phyloP scores from a whole-genome alignment of 2,113 vertebrate species.

The Vidua macroura region DNA sequence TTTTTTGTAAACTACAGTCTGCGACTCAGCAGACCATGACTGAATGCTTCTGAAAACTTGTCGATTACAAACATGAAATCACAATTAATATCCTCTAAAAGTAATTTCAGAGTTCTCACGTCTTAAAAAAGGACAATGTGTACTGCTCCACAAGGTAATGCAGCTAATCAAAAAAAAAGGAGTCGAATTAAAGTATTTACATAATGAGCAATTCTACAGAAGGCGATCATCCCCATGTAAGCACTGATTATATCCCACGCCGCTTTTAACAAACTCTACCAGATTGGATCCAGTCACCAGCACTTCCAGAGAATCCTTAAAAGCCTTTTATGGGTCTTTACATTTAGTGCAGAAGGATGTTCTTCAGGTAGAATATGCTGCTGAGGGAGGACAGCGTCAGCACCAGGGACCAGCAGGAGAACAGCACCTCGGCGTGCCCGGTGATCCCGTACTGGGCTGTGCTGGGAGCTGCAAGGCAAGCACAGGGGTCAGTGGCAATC shows the following conservation, averaged over 20 bases:
- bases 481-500: slow-evolving; percentile 21
- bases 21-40: slow-evolving; percentile 79
- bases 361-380: slow-evolving; percentile 91
- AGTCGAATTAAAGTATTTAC: slow-evolving; percentile 93
- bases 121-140: slow-evolving; percentile 86
- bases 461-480: slow-evolving; percentile 89
- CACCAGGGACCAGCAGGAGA: slow-evolving; percentile 93
- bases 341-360: slow-evolving; percentile 87
- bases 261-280: slow-evolving; percentile 88
- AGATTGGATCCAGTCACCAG: slow-evolving; percentile 92
- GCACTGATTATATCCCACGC: slow-evolving; percentile 89
- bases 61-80: slow-evolving; percentile 88
- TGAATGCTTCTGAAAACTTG: slow-evolving; percentile 83
- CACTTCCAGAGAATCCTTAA: slow-evolving; percentile 88
- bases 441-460: slow-evolving; percentile 93
- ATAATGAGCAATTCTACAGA: slow-evolving; percentile 90
- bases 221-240: slow-evolving; percentile 83
- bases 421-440: slow-evolving; percentile 85
- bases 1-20: slow-evolving; percentile 81
- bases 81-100: slow-evolving; percentile 87
- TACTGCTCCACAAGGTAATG: slow-evolving; percentile 91
- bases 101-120: slow-evolving; percentile 83
- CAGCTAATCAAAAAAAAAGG: slow-evolving; percentile 82
- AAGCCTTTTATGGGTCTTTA: slow-evolving; percentile 89
- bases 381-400: slow-evolving; percentile 91